A percentile compares a stretch with the other conserved stretches of the same genome.
Conservation (phyloP, 2,113 vertebrate genomes). For the Protomyctophum bolini region DNA sequence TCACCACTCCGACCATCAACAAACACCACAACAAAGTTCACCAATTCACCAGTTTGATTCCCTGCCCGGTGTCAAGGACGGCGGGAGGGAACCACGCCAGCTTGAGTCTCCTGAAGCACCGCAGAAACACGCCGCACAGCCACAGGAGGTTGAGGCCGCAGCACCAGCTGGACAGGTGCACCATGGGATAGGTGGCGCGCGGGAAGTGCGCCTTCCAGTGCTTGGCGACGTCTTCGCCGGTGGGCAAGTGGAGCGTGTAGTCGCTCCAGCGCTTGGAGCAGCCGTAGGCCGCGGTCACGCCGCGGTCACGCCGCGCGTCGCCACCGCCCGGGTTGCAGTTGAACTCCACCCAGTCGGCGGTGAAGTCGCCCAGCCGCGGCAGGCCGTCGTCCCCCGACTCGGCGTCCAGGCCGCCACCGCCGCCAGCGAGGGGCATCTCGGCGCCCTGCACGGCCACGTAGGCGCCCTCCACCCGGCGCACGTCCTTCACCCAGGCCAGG, state of each 20-base stretch:
- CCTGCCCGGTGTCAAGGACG: conserved; percentile 94
- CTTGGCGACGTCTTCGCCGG: conserved; percentile 91
- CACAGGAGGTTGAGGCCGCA: conserved; percentile 94
- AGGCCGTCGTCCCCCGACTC: conserved; percentile 74
- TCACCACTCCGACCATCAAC: no score
- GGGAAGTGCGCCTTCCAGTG: conserved; percentile 98
- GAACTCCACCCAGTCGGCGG: conserved; percentile 95
- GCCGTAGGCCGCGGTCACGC: conserved; percentile 82
- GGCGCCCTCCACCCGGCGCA: conserved; percentile 84
- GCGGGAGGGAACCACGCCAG: conserved; percentile 95
- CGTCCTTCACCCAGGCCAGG: conserved; percentile 91
- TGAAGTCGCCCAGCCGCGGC: conserved; percentile 91
- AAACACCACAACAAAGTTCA: conserved; percentile 61
- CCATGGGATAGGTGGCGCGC: conserved; percentile 87
- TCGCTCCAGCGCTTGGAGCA: conserved; percentile 95
- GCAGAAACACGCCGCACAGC: conserved; percentile 88
- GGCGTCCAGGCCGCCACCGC: conserved; percentile 61
- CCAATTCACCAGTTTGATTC: conserved; percentile 95
- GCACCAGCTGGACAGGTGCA: conserved; percentile 95
- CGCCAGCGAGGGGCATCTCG: conserved; percentile 67
- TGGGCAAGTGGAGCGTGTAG: conserved; percentile 93
- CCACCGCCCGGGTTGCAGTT: conserved; percentile 88
- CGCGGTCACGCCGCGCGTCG: conserved; percentile 82
- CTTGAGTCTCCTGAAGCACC: conserved; percentile 93
- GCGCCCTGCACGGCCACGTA: conserved; percentile 93